Conservation (phyloP, 2,797 vertebrate genomes). For the Semaprochilodus insignis region DNA sequence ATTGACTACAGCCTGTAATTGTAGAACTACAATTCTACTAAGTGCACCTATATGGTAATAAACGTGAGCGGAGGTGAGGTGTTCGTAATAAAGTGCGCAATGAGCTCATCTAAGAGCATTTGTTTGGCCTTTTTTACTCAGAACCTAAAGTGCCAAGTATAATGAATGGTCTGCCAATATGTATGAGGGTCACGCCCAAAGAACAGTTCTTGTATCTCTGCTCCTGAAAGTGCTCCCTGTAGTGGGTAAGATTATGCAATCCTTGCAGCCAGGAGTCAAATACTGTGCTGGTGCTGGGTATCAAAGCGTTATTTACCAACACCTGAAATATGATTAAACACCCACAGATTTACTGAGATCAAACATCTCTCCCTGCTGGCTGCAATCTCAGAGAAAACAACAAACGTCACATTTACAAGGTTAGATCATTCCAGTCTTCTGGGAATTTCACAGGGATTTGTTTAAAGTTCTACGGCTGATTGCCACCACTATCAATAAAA, state of each 20-base stretch:
- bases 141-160: background rate
- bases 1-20: too few species aligned
- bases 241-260: background rate
- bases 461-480: slow-evolving; percentile 1
- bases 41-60: too few species aligned
- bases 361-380: slow-evolving; percentile 18
- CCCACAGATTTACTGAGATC: slow-evolving; percentile 28
- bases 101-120: too few species aligned
- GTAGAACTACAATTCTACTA: too few species aligned
- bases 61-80: too few species aligned
- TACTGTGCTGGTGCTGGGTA: background rate
- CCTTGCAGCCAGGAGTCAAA: background rate
- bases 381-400: slow-evolving; percentile 35
- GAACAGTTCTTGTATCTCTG: background rate
- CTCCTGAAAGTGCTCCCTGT: background rate
- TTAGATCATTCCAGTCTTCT: slow-evolving; percentile 28
- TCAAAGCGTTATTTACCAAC: slow-evolving; percentile 16
- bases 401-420: slow-evolving; percentile 26
- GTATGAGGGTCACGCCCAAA: background rate
- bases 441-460: background rate
- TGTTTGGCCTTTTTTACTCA: too few species aligned
- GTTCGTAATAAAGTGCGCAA: too few species aligned
- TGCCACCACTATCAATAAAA: background rate
- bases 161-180: background rate
- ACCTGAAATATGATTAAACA: slow-evolving; percentile 24